Base-by-base conservation (phyloP, 1,140 invertebrate species). In the Temnothorax nylanderi region DNA sequence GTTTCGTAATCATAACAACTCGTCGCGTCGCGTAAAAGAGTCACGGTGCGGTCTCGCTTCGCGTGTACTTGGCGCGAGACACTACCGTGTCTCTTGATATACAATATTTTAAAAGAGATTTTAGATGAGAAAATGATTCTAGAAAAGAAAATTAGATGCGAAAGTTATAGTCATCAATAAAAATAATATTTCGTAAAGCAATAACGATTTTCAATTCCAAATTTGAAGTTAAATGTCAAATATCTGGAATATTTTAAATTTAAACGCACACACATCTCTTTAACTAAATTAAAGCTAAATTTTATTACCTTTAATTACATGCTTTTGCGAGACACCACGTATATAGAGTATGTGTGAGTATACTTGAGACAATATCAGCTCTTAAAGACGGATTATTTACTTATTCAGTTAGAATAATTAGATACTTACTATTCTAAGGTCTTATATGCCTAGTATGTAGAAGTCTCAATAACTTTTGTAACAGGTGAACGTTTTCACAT, bases 401-500 rank as follows among this genome's bases (percentile, higher is more conserved):
- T 49, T 84, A 84, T 84, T 84, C 21, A 84, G 41, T 60, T 4
- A n/a, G n/a, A 84, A 10, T 18, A 84, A 32, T 60, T 7, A n/a
- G 13, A 84, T 13, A 34, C 21, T 58, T 56, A 56, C n/a, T 75
- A 56, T 21, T 51, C n/a, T 56, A 49, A 60, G 41, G 8, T 44
- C 13, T 62, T 71, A 32, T 0, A 34, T 80, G 32, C 0, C 60
- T 44, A 16, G n/a, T 18, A 34, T 54, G 26, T 26, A 18, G n/a
- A 18, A 47, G 56, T 62, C 18, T 21, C 37, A 21, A 60, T 60
- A 60, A 84, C 51, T 60, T 74, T 60, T 7, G 7, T n/a, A 75
- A 60, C 80, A 84, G 69, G 54, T 84, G 80, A 60, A 84, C n/a
- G 60, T 60, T 37, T 84, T 84, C 80, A 13, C 80, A 75, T 21